These are phyloP conservation scores for Larimichthys crocea DNA, from an alignment of 2,113 vertebrate genomes.

Conservation along the genomic window DNA sequence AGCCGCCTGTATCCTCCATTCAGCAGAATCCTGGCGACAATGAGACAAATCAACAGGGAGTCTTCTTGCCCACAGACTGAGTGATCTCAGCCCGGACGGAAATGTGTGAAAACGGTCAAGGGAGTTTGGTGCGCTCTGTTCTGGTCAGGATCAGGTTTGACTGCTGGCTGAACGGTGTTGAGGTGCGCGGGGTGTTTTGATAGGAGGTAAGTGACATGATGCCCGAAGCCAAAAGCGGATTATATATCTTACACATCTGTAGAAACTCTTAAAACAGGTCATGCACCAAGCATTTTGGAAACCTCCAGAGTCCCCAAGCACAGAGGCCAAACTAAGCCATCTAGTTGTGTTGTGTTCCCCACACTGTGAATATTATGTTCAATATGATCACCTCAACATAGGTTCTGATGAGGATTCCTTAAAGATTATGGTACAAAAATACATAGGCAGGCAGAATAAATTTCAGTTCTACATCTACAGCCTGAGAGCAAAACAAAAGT, in stretches of 20 bases:
- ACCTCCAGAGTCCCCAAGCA: slow-evolving; percentile 24
- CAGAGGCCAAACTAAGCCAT: slow-evolving; percentile 47
- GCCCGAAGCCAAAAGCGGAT: slow-evolving; percentile 58
- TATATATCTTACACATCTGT: slow-evolving; percentile 73
- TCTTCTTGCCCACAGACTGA: slow-evolving; percentile 7
- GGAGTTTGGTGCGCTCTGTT: slow-evolving; percentile 18
- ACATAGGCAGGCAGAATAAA: not conserved
- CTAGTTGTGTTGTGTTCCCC: slow-evolving; percentile 21
- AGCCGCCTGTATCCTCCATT: not conserved
- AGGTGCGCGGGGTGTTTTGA: slow-evolving; percentile 65
- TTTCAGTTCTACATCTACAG: slow-evolving; percentile 14
- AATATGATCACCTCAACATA: slow-evolving; percentile 22
- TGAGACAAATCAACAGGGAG: slow-evolving; percentile 19
- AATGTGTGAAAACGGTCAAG: slow-evolving; percentile 70
- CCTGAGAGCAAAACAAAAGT: slow-evolving; percentile 25
- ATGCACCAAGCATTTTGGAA: slow-evolving; percentile 41
- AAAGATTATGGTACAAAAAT: slow-evolving; percentile 26
- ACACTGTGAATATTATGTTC: slow-evolving; percentile 22
- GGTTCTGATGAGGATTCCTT: slow-evolving; percentile 19
- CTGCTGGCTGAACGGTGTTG: slow-evolving; percentile 44
- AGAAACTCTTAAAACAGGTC: slow-evolving; percentile 58
- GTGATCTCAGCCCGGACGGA: slow-evolving; percentile 53
- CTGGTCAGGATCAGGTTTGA: slow-evolving; percentile 52
- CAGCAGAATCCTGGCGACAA: slow-evolving; percentile 5
- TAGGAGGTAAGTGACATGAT: slow-evolving; percentile 68